Conservation (phyloP, 2,888 invertebrate genomes). For the Acrobasis repandana region DNA sequence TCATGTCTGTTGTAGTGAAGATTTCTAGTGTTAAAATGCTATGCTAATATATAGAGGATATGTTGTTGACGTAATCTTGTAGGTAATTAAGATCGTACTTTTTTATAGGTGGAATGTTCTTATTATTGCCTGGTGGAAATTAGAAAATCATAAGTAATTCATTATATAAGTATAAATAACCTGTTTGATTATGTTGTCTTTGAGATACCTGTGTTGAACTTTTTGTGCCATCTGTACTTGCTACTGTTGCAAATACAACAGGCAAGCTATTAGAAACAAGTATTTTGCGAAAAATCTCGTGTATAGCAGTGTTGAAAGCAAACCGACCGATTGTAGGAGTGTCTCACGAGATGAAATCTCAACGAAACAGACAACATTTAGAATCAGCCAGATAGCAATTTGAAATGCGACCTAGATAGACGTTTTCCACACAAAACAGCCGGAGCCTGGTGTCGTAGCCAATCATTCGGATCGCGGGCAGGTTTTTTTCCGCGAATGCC, state of each 20-base stretch:
- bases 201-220: neutral
- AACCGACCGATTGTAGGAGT: slow-evolving; percentile 37
- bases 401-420: slow-evolving; percentile 52
- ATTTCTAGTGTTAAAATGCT: too few relatives aligned
- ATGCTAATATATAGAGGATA: too few relatives aligned
- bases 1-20: neutral
- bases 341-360: slow-evolving; percentile 33
- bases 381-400: slow-evolving; percentile 41
- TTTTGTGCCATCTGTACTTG: neutral
- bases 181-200: too few relatives aligned
- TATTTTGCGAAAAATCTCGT: neutral
- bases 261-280: neutral
- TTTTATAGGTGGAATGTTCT: too few relatives aligned
- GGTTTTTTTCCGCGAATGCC: slow-evolving; percentile 70
- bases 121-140: too few relatives aligned
- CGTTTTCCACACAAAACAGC: slow-evolving; percentile 44
- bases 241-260: neutral
- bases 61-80: too few relatives aligned
- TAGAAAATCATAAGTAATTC: too few relatives aligned
- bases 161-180: too few relatives aligned
- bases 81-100: too few relatives aligned
- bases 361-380: slow-evolving; percentile 34
- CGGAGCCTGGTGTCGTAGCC: slow-evolving; percentile 35
- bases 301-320: neutral
- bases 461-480: slow-evolving; percentile 50